phyloP scores from a whole-genome alignment of 2,888 invertebrate species.

The Eupithecia insigniata region DNA sequence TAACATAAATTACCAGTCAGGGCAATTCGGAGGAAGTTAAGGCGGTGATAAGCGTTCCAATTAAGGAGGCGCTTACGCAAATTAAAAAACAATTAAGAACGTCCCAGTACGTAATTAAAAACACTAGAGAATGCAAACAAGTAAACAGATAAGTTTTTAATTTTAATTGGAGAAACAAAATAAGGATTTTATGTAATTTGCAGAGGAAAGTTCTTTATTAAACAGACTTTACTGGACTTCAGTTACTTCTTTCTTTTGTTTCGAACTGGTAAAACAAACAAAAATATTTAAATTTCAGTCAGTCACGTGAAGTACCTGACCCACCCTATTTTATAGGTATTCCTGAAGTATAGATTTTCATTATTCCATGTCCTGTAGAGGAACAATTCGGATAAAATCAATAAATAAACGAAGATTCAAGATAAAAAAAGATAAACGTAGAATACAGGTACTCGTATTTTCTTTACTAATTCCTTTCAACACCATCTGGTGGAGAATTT shows the following conservation, averaged over 20 bases:
- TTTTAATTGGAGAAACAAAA: constrained; percentile 23
- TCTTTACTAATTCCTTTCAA: background rate
- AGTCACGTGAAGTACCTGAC: background rate
- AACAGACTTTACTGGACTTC: background rate
- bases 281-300: background rate
- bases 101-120: constrained; percentile 52
- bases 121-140: constrained; percentile 42
- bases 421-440: too few species aligned
- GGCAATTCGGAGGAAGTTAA: constrained; percentile 46
- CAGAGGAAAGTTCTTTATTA: constrained; percentile 10
- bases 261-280: background rate
- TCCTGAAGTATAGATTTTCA: background rate
- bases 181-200: constrained; percentile 20
- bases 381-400: background rate
- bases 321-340: too few species aligned
- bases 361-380: background rate
- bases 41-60: constrained; percentile 51
- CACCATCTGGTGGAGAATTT: background rate
- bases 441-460: background rate
- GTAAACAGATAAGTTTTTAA: constrained; percentile 33
- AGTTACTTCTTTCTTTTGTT: background rate
- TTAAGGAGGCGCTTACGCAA: constrained; percentile 50
- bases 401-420: background rate
- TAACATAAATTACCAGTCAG: constrained; percentile 46
- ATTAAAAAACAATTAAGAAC: constrained; percentile 52